Base-by-base conservation (phyloP, 2,113 vertebrate species). In the Rhea americana region DNA sequence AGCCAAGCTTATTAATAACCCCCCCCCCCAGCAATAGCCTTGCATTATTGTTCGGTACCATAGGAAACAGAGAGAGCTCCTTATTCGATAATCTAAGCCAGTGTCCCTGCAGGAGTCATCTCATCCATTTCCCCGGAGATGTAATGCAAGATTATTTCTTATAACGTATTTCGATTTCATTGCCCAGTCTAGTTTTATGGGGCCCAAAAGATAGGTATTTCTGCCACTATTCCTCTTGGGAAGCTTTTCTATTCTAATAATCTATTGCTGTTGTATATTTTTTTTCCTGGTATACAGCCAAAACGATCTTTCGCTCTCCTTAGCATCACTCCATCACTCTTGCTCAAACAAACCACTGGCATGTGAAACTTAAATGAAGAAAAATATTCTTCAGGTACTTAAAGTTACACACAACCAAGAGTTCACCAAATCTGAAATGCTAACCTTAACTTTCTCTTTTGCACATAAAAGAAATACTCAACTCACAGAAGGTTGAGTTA, bases 101-200 rank as follows among this genome's bases (percentile, higher is more conserved):
- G 59, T 74, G 59, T 74, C 65, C 72, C 72, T 83, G 18, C 39
- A 87, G 65, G 59, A 83, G 68, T 67, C 85, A 61, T 58, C 48
- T 48, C n/a, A 45, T 10, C 10, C 43, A 19, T 56, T 82, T 72
- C 85, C 80, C 90, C 58, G 22, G 32, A 86, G 85, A 94, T 93
- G 55, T 93, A 93, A 94, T 12, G 35, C 61, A 92, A 71, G 61
- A 90, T 78, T 89, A 82, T 81, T 83, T 90, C 85, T 83, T 72
- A 47, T 6, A 94, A 47, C 35, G 32, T 74, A 87, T 90, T 92
- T 92, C 68, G 83, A 48, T 89, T 96, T 92, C 87, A 91, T 91
- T 91, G 93, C 88, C 56, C 82, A 56, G 73, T 53, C 90, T 83
- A 91, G 63, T 61, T 93, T 91, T 94, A 93, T 16, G 21, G 47